Base-by-base conservation (phyloP, 2,797 vertebrate genomes). In the Falco peregrinus region DNA sequence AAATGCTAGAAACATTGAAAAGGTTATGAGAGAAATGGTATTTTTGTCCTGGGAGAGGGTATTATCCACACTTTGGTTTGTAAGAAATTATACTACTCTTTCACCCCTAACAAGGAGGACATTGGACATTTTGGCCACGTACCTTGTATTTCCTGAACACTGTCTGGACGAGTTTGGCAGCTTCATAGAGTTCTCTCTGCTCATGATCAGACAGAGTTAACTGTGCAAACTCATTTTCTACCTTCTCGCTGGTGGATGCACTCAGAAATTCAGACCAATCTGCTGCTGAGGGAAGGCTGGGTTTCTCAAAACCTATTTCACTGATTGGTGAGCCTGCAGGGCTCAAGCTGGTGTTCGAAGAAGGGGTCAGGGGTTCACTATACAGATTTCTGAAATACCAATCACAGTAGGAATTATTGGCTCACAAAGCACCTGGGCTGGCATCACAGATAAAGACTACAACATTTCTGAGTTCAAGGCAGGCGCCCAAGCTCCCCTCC, bases 61-160 rank as follows among this genome's bases (percentile, higher is more conserved):
- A 69, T 22, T 60, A 65, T 7, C 67, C 43, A 35, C 11, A 8
- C 48, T 61, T 48, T 37, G 33, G 22, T 86, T 48, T 75, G 47
- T 69, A 82, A 67, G 20, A 39, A 56, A 76, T 31, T 9, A 39
- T 5, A 54, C 12, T 5, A 54, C 12, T 64, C 37, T 76, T 35
- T 87, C 64, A 73, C 35, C 47, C 6, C 8, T 70, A n/a, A 50
- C 16, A 57, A 90, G 29, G 33, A 78, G 75, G 41, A 80, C 61
- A 18, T 5, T 9, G 33, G 19, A 71, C 0, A 0, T 51, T 41
- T n/a, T n/a, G 13, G 37, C 11, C 22, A 70, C 80, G 60, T 98
- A 99, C 99, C 99, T 99, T 99, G 97, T 99, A 99, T 97, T 99
- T 99, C 98, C 99, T 99, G 99, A 99, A 99, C 97, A 99, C 99